Conservation (phyloP, 1,140 invertebrate species). For the Chrysomallon squamiferum region DNA sequence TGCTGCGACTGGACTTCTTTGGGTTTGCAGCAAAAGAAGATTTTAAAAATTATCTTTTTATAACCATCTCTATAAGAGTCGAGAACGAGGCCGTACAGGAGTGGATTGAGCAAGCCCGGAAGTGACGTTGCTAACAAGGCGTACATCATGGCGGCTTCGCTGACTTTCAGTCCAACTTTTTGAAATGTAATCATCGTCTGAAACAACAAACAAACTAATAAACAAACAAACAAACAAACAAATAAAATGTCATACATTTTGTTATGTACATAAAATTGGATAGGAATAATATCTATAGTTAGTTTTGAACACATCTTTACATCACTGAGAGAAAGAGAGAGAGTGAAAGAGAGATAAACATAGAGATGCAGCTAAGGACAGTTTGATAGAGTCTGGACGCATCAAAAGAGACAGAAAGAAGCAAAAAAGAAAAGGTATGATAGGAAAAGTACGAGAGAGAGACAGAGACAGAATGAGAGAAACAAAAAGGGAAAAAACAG, state of each 20-base stretch:
- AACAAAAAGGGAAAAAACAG: neutral
- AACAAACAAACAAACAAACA: too few species aligned
- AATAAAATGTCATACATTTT: neutral
- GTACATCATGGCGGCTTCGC: constrained; percentile 49
- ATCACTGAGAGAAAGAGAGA: neutral
- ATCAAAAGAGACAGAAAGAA: too few species aligned
- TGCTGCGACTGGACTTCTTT: neutral
- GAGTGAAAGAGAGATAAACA: neutral
- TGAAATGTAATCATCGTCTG: constrained; percentile 47
- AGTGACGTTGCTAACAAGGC: constrained; percentile 47
- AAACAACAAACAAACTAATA: constrained; percentile 7
- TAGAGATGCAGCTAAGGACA: neutral
- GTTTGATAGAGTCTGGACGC: neutral
- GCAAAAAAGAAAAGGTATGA: neutral
- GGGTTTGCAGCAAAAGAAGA: constrained; percentile 22
- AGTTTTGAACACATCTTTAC: neutral
- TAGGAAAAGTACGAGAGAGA: neutral
- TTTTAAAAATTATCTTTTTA: constrained; percentile 25
- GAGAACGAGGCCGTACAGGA: constrained; percentile 49
- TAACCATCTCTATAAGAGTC: constrained; percentile 45
- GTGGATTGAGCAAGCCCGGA: constrained; percentile 50
- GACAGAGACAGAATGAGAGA: neutral
- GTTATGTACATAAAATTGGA: neutral
- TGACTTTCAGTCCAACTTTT: constrained; percentile 35
- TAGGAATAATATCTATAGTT: neutral